Percentiles rank a stretch among this genome's conserved stretches.
Evolutionary conservation across 2,888 invertebrate species (phyloP).

Genomic region (Rosalia funebris): DNA sequence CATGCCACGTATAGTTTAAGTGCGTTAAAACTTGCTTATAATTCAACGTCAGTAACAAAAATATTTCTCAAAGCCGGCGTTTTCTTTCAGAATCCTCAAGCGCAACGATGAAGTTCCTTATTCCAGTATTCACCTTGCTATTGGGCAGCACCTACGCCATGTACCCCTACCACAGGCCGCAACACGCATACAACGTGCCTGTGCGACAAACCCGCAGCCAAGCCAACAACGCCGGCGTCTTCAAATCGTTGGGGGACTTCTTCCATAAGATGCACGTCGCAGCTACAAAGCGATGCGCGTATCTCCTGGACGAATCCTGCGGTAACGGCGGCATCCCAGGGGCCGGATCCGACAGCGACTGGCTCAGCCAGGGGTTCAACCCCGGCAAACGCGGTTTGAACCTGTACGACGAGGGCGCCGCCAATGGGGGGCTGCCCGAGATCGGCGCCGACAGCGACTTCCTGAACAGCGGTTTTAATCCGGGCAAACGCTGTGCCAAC

Average conservation of each 20-base stretch:
- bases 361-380: conserved; percentile 39
- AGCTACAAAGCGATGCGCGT: conserved; percentile 53
- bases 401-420: conserved; percentile 68
- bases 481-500: conserved; percentile 55
- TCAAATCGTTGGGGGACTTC: conserved; percentile 32
- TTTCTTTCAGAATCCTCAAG: too few species aligned
- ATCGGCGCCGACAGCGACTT: conserved; percentile 57
- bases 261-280: conserved; percentile 34
- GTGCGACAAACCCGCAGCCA: conserved; percentile 3
- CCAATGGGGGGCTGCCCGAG: conserved; percentile 65
- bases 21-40: too few species aligned
- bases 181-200: background rate
- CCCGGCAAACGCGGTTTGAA: conserved; percentile 58
- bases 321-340: conserved; percentile 45
- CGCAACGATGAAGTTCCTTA: conserved; percentile 10
- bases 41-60: too few species aligned
- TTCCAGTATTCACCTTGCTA: background rate
- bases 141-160: conserved; percentile 2
- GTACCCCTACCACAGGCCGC: background rate
- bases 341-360: conserved; percentile 44
- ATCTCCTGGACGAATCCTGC: conserved; percentile 66
- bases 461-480: conserved; percentile 38
- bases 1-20: too few species aligned
- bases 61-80: too few species aligned
- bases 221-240: conserved; percentile 11